Conservation (phyloP, 2,113 vertebrate species). For the Regulus satrapa region DNA sequence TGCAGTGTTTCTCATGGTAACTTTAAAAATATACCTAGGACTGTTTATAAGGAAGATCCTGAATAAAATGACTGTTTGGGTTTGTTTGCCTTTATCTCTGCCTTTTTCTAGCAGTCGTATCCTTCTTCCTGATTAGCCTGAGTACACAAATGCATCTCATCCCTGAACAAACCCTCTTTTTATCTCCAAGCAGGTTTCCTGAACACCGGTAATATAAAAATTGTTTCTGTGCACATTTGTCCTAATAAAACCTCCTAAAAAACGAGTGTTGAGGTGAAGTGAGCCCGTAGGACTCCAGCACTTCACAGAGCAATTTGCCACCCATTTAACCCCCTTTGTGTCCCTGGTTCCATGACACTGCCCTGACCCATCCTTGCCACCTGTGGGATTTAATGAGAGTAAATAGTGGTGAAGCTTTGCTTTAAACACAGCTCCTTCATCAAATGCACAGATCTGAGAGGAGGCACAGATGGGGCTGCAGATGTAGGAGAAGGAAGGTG, state of each 20-base stretch:
- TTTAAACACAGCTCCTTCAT: not conserved
- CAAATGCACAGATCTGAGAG: not conserved
- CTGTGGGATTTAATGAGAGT: not conserved
- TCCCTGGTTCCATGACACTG: not conserved
- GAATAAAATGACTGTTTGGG: not conserved
- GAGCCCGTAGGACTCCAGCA: not conserved
- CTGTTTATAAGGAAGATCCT: not conserved
- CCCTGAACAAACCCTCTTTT: not conserved
- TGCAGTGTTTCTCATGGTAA: not conserved
- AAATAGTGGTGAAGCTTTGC: not conserved
- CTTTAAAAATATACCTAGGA: not conserved
- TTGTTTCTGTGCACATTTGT: not conserved
- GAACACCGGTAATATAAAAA: not conserved
- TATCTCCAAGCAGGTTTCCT: not conserved
- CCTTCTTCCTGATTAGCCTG: not conserved
- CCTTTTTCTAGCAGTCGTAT: not conserved
- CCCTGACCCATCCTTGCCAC: not conserved
- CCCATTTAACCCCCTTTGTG: fast-evolving
- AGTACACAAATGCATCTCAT: not conserved
- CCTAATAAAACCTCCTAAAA: not conserved
- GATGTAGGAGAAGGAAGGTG: not conserved
- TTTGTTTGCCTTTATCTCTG: not conserved
- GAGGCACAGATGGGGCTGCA: not conserved
- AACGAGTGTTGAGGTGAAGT: not conserved
- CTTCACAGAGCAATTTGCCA: not conserved